These are phyloP conservation scores for Eilema sororculum DNA, from an alignment of 2,888 invertebrate species.

Conservation along the genomic window DNA sequence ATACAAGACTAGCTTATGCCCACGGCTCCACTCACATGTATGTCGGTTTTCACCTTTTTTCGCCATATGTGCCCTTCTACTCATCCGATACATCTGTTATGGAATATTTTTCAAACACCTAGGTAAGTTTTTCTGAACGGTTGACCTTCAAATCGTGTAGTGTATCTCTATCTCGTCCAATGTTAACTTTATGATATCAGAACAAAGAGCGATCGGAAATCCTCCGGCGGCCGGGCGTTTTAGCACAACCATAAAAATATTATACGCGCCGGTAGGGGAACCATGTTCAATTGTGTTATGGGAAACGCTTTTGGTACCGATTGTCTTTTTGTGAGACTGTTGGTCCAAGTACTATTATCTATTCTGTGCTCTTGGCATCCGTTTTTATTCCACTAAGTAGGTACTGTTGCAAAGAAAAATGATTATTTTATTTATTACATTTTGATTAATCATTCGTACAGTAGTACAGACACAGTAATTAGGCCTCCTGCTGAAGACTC, in stretches of 20 bases:
- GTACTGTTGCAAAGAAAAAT: not conserved
- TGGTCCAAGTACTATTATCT: too few relatives aligned
- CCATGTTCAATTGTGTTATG: slow-evolving; percentile 20
- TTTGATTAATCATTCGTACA: not conserved
- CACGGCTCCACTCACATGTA: too few relatives aligned
- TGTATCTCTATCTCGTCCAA: slow-evolving; percentile 31
- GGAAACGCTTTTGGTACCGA: not conserved
- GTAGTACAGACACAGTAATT: too few relatives aligned
- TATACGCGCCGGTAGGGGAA: slow-evolving; percentile 29
- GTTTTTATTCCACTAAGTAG: not conserved
- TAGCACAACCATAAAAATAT: slow-evolving; percentile 62
- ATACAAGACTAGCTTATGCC: too few relatives aligned
- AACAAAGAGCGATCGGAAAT: slow-evolving; percentile 47
- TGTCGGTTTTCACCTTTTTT: too few relatives aligned
- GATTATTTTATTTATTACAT: not conserved
- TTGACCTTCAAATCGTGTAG: slow-evolving; percentile 25
- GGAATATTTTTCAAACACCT: not conserved
- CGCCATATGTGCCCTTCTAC: too few relatives aligned
- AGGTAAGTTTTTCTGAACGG: not conserved
- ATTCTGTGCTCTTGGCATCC: too few relatives aligned
- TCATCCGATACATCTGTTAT: too few relatives aligned
- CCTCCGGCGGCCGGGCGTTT: slow-evolving; percentile 43
- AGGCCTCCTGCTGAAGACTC: too few relatives aligned
- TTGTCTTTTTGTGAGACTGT: not conserved
- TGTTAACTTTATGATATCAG: slow-evolving; percentile 36